Evolutionary conservation across 2,797 vertebrate species (phyloP).

Genomic region (Platalea minor): DNA sequence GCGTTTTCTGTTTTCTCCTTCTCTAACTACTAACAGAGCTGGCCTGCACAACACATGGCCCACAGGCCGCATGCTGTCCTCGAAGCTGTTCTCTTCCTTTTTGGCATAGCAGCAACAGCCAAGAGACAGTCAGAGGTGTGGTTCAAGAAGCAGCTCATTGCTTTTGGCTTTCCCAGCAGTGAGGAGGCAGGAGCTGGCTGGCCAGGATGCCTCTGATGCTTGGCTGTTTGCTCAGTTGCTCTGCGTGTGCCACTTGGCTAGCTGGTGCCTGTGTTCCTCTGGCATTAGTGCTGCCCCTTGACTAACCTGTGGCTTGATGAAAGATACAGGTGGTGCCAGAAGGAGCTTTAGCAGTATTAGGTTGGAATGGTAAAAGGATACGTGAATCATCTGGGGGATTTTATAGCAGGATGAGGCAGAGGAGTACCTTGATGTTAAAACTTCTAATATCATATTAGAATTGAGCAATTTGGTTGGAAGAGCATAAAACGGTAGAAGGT

Average conservation of each 20-base stretch:
- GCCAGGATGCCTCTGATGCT: not conserved
- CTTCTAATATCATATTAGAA: not conserved
- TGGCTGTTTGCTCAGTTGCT: not conserved
- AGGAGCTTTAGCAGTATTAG: not conserved
- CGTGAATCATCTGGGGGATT: not conserved
- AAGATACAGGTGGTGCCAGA: not conserved
- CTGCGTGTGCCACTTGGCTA: not conserved
- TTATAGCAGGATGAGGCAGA: not conserved
- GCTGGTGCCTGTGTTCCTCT: not conserved
- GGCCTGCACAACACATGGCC: not conserved
- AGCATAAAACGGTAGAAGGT: not conserved
- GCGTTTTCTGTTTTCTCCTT: not conserved
- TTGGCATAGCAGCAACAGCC: not conserved
- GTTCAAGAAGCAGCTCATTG: not conserved
- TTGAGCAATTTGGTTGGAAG: not conserved
- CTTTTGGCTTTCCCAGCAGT: not conserved
- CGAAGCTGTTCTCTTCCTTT: not conserved
- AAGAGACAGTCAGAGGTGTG: constrained; percentile 11
- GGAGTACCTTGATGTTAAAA: not conserved
- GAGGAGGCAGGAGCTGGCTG: constrained; percentile 8
- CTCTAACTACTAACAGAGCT: not conserved
- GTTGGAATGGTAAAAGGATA: not conserved
- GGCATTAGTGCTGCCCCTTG: not conserved
- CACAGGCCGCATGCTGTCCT: constrained; percentile 1
- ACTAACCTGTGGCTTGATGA: not conserved